phyloP scores from a whole-genome alignment of 2,797 vertebrate species.

The Eleutherodactylus coqui region DNA sequence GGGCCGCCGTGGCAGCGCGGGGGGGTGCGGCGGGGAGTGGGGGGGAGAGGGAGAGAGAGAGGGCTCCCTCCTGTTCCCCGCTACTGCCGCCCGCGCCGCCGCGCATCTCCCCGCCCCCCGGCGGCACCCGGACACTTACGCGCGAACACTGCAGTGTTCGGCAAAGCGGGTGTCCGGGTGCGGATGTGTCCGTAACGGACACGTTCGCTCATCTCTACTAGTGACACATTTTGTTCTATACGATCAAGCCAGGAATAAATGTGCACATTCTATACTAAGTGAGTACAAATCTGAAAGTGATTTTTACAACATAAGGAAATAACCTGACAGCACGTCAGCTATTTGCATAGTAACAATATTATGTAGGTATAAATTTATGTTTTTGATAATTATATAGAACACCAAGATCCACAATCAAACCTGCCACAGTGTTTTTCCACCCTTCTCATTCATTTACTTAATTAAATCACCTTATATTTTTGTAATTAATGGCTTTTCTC shows the following conservation, averaged over 20 bases:
- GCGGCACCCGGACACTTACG: too few relatives aligned
- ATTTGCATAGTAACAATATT: neutral
- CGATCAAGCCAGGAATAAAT: neutral
- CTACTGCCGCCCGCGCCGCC: too few relatives aligned
- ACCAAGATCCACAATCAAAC: slow-evolving; percentile 14
- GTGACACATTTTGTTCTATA: neutral
- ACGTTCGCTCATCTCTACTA: too few relatives aligned
- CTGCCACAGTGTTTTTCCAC: slow-evolving; percentile 24
- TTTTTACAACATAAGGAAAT: neutral
- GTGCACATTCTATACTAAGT: neutral
- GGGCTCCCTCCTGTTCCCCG: too few relatives aligned
- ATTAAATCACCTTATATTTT: slow-evolving; percentile 66
- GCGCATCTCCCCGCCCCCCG: too few relatives aligned
- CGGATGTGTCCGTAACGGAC: too few relatives aligned
- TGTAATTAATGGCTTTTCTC: slow-evolving; percentile 66
- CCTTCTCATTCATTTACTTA: slow-evolving; percentile 61
- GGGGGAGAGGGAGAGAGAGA: too few relatives aligned
- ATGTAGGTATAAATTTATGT: slow-evolving; percentile 15
- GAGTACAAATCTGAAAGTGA: neutral
- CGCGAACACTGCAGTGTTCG: too few relatives aligned
- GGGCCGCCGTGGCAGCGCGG: too few relatives aligned
- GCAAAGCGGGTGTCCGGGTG: too few relatives aligned
- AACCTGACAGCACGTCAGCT: neutral
- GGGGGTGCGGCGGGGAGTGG: too few relatives aligned
- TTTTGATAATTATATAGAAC: slow-evolving; percentile 27